Base-by-base conservation (phyloP, 2,888 invertebrate genomes). In the Athrips mouffetella region DNA sequence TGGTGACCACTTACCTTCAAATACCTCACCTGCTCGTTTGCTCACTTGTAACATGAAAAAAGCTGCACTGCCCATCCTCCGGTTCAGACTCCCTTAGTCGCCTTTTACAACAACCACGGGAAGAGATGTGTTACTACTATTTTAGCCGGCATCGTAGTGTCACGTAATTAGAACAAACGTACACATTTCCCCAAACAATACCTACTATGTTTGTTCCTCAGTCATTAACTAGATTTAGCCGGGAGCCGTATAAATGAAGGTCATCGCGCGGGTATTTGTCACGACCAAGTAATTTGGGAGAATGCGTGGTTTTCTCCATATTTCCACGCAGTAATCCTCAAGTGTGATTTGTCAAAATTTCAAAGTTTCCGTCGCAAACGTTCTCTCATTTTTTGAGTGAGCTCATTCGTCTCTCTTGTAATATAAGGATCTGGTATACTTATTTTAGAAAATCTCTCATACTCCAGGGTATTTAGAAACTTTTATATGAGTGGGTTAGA, bases 281-380 rank as follows among this genome's bases (percentile, higher is more conserved):
- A 75, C 78, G 52, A 41, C 62, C 67, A 73, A 69, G 76, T 76
- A 73, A 79, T 79, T 80, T 80, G 76, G 59, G 73, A 66, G 70
- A 73, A 75, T 65, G 74, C 70, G 73, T 70, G 69, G 73, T 73
- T 80, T 79, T 77, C 77, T 77, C 75, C 76, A 76, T 78, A 77
- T 77, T 77, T 70, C 67, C 67, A 62, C 62, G 60, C 55, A 70
- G 78, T 77, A 80, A 80, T 79, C 76, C 78, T 68, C 63, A 60
- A 64, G 59, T 62, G 69, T 71, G 70, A 82, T 82, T 82, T 81
- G 76, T 82, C 80, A 81, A 79, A 78, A 74, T 78, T 77, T 76
- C 73, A 72, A 67, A 75, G 60, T 73, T 67, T 66, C 63, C 63
- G 57, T 67, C 62, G 62, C 50, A 57, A 56, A 46, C 51, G 55